Base-by-base conservation (phyloP, 2,797 vertebrate genomes). In the Microctenopoma steveboyesi region DNA sequence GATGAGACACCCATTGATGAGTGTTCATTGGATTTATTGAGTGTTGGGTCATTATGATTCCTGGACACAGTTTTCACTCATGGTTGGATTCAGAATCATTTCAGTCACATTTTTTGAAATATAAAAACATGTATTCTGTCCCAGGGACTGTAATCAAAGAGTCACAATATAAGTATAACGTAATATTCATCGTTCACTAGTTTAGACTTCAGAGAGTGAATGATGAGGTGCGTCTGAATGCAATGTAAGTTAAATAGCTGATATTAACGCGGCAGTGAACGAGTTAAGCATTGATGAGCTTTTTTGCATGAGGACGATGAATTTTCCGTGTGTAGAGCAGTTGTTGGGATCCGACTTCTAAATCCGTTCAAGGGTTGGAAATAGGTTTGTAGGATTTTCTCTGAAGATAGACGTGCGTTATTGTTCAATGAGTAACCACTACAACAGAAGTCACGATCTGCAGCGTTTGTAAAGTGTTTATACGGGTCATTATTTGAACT, bases 351-450 rank as follows among this genome's bases (percentile, higher is more conserved):
- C 0, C 30, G 61, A 14, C 16, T 40, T 47, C 8, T 46, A 27
- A 56, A 52, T 65, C 18, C 6, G 63, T 68, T 67, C 39, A 73
- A 67, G n/a, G 73, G 42, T 78, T 69, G 72, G 49, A 33, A 7
- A 58, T 37, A n/a, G 15, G 22, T 61, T 28, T 40, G 64, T 43
- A 33, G 42, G 42, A 27, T 64, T 64, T 62, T 60, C 62, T 64
- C 39, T 64, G 52, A 61, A 60, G 58, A 51, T 49, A 69, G 28
- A 37, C 2, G 3, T 22, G 22, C 28, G 12, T 63, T 33, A 33
- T 48, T 0, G 12, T 59, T 37, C 11, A 59, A 77, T 42, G 33
- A 76, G 39, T 59, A 28, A 37, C 56, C 9, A 6, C 45, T 3
- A 13, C 57, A 6, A 5, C 46, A 1, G 4, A 15, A 33, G 33